Base-by-base conservation (phyloP, 2,797 vertebrate genomes). In the Tapirus indicus region DNA sequence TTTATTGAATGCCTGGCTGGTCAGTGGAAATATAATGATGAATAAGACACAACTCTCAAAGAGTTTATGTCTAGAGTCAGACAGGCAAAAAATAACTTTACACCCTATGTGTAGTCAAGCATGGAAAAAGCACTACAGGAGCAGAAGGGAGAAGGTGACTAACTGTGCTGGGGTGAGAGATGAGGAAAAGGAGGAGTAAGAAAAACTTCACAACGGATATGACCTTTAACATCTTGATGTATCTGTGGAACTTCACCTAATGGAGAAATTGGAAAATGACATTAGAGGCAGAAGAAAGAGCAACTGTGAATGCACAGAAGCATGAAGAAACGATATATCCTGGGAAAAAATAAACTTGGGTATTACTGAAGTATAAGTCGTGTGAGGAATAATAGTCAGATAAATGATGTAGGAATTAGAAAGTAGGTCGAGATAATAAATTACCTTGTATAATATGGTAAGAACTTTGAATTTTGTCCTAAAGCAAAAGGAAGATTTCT, bases 401-500 rank as follows among this genome's bases (percentile, higher is more conserved):
- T n/a, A 92, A 93, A 64, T 41, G 23, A 77, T 27, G 7, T 6
- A 86, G 18, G 14, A 82, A 84, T 75, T 80, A 23, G 69, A 96
- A 71, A 68, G 32, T 23, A 44, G 54, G 49, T 62, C 6, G 38
- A 66, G n/a, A 82, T 72, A 95, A 69, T 25, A 44, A 84, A 79
- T 35, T 10, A 14, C 16, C 47, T 58, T 79, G 14, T 52, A 35
- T 27, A 38, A 79, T 21, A 95, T 25, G 27, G 7, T 21, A 27
- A 93, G 58, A 47, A 60, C 25, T 77, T 71, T 68, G 29, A 72
- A 91, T 41, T 83, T 89, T 35, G 64, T 56, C 41, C 38, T 44
- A 58, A 87, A 90, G 83, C 58, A 91, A 49, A 47, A 68, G 74
- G 78, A 94, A 96, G 58, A 27, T 58, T 82, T 88, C 5, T 56